Percentiles rank a stretch among this genome's conserved stretches.
Evolutionary conservation across 1,140 invertebrate genomes (phyloP).

Genomic region (Muscidifurax raptorellus): DNA sequence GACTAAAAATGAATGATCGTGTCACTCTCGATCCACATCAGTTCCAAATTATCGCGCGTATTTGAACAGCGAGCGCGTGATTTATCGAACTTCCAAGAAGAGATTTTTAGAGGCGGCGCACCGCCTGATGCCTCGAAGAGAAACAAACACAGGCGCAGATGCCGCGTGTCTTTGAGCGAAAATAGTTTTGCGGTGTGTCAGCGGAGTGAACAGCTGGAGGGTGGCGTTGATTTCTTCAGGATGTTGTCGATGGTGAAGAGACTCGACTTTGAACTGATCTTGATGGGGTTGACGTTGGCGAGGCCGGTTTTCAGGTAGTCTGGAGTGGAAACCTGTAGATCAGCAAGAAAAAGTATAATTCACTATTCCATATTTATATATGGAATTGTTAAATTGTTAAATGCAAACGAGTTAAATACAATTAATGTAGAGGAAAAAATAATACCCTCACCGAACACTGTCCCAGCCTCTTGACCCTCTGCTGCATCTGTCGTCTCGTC

Average conservation of each 20-base stretch:
- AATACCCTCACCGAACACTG: not conserved
- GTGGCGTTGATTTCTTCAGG: conserved; percentile 56
- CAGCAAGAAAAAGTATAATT: not conserved
- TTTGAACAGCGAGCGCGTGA: conserved; percentile 22
- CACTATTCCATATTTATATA: no score
- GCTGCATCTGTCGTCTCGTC: conserved; percentile 73
- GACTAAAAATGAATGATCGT: no score
- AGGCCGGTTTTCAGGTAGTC: not conserved
- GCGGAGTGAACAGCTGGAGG: not conserved
- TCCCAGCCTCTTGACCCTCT: not conserved
- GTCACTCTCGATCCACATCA: not conserved
- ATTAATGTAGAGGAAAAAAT: no score
- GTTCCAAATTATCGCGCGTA: not conserved
- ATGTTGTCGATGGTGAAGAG: conserved; percentile 63
- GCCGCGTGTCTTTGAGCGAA: not conserved
- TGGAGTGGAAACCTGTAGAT: not conserved
- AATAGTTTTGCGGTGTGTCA: conserved; percentile 4
- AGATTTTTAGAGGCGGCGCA: not conserved
- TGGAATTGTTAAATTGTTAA: not conserved
- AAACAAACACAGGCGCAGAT: conserved; percentile 4
- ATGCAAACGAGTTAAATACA: no score
- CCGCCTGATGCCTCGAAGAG: not conserved
- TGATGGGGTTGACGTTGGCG: not conserved
- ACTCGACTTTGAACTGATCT: not conserved
- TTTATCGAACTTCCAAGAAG: conserved; percentile 56